Percentiles rank a stretch among this genome's conserved stretches.
phyloP scores from a whole-genome alignment of 2,888 invertebrate species.

The Drosophila acutilabella region DNA sequence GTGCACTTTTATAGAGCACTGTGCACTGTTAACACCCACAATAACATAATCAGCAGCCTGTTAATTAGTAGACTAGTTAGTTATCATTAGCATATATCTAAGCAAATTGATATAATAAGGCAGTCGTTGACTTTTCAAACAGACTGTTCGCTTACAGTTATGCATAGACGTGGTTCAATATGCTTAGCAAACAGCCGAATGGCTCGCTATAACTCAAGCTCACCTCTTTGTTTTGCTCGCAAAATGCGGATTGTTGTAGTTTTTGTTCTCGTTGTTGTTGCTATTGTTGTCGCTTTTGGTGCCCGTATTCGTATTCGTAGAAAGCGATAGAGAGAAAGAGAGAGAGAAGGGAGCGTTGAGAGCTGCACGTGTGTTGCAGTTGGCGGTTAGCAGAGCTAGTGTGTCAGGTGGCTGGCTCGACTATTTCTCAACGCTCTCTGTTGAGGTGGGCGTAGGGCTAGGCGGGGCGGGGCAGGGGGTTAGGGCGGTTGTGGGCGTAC shows the following conservation, averaged over 20 bases:
- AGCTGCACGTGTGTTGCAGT: constrained; percentile 44
- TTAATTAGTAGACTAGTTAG: neutral
- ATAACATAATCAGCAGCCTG: neutral
- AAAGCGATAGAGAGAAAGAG: neutral
- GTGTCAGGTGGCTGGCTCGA: constrained; percentile 57
- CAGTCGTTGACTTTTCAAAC: constrained; percentile 21
- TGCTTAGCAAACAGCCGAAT: constrained; percentile 55
- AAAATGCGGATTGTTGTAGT: constrained; percentile 59
- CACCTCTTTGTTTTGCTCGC: constrained; percentile 66
- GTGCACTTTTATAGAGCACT: neutral
- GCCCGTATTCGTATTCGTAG: constrained; percentile 11
- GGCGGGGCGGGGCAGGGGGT: neutral
- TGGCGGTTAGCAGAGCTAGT: constrained; percentile 49
- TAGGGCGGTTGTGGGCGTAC: constrained; percentile 17
- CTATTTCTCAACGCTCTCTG: constrained; percentile 27
- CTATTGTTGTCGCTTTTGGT: constrained; percentile 18
- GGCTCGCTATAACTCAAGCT: constrained; percentile 54
- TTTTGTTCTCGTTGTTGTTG: constrained; percentile 19
- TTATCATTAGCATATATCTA: neutral
- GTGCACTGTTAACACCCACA: neutral
- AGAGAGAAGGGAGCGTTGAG: neutral
- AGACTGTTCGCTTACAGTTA: constrained; percentile 28
- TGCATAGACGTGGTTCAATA: constrained; percentile 49
- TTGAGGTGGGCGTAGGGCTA: neutral
- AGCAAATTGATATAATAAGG: neutral